Conservation (phyloP, 2,888 invertebrate genomes). For the Leptinotarsa tumamoca region DNA sequence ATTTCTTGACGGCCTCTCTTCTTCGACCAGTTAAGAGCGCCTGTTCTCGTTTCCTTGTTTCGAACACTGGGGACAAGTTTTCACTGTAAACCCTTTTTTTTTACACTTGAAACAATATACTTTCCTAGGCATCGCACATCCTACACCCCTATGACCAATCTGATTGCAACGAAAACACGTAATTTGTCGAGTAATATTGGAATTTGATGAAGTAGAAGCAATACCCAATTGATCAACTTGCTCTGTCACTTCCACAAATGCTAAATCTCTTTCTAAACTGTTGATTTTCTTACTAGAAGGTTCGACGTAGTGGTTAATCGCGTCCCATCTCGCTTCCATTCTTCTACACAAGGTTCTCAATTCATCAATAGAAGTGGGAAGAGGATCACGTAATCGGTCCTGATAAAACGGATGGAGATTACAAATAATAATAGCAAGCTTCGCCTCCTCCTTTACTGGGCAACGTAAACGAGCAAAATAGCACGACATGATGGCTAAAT, state of each 20-base stretch:
- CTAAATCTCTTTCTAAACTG: constrained; percentile 7
- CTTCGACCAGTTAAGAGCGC: too few species aligned
- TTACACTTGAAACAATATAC: too few species aligned
- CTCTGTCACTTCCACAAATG: constrained; percentile 1
- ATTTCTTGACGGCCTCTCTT: too few species aligned
- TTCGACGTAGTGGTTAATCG: not conserved
- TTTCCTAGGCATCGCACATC: not conserved
- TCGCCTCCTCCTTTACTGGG: not conserved
- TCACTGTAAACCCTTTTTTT: too few species aligned
- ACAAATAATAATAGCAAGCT: constrained; percentile 6
- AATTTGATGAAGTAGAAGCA: not conserved
- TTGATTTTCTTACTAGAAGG: not conserved
- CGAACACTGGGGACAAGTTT: too few species aligned
- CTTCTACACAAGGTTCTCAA: constrained; percentile 7
- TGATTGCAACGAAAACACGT: constrained; percentile 22
- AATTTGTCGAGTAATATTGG: not conserved
- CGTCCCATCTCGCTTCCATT: not conserved
- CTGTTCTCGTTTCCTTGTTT: too few species aligned
- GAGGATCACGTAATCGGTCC: constrained; percentile 11
- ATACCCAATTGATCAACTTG: not conserved
- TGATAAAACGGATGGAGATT: constrained; percentile 3
- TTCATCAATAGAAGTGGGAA: constrained; percentile 6
- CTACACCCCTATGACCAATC: constrained; percentile 10
- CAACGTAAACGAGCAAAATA: constrained; percentile 22
- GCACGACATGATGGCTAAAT: constrained; percentile 16